These are phyloP conservation scores for Steatornis caripensis DNA, from an alignment of 2,113 vertebrate species.

Conservation along the genomic window DNA sequence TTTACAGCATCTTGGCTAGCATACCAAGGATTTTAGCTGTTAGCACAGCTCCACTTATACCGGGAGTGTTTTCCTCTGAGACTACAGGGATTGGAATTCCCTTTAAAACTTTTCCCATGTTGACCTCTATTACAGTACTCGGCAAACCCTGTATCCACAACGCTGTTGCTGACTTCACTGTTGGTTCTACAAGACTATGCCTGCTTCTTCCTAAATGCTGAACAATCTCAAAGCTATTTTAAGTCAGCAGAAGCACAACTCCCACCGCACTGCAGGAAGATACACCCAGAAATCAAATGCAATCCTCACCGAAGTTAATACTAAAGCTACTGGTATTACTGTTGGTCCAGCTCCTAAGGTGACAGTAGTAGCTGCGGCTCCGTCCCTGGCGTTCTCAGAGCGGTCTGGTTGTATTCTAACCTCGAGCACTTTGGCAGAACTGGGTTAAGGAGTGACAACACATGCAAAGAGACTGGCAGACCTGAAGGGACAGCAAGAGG, in stretches of 20 bases:
- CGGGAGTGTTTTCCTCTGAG: background rate
- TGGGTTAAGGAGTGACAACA: background rate
- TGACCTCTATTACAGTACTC: background rate
- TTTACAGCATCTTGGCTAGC: background rate
- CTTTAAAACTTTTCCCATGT: background rate
- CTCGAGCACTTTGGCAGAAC: background rate
- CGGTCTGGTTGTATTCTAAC: background rate
- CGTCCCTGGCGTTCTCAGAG: background rate
- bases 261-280: background rate
- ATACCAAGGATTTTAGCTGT: background rate
- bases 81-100: background rate
- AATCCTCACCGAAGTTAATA: background rate
- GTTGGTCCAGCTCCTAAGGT: background rate
- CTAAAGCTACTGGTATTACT: background rate
- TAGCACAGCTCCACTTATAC: background rate
- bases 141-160: background rate
- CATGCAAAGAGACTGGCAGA: background rate
- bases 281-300: background rate
- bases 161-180: background rate
- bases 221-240: background rate
- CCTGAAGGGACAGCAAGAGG: background rate
- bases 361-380: background rate
- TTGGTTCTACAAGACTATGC: background rate
- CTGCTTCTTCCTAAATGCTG: background rate
- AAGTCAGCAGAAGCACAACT: background rate